Evolutionary conservation across 2,888 invertebrate genomes (phyloP).

Genomic region (Panzeria rudis): DNA sequence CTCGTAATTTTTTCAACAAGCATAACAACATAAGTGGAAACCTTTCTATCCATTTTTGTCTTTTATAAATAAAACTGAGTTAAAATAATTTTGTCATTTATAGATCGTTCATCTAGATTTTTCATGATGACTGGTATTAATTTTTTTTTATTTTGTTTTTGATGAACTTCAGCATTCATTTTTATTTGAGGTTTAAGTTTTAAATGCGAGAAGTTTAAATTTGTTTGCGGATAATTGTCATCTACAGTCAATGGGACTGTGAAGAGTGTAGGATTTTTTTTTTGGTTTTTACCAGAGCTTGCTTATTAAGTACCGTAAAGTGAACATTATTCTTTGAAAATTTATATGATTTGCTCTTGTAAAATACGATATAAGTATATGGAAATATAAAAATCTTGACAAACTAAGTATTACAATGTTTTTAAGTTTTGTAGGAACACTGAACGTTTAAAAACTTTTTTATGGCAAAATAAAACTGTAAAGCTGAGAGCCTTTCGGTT

Average conservation of each 20-base stretch:
- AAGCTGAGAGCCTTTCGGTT: no score
- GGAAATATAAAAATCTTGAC: no score
- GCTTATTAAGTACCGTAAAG: slow-evolving; percentile 60
- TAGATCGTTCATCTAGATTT: slow-evolving; percentile 5
- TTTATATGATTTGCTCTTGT: no score
- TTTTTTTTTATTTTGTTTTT: not conserved
- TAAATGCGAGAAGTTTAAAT: slow-evolving; percentile 27
- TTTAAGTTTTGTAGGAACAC: no score
- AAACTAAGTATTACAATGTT: no score
- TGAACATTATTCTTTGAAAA: no score
- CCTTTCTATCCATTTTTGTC: not conserved
- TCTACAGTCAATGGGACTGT: slow-evolving; percentile 21
- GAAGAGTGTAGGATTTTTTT: slow-evolving; percentile 3
- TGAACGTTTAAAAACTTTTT: no score
- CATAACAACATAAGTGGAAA: not conserved
- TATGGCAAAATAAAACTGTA: no score
- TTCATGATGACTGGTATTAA: not conserved
- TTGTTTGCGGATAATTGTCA: slow-evolving; percentile 59
- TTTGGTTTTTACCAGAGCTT: not conserved
- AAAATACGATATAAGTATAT: no score
- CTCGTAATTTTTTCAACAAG: not conserved
- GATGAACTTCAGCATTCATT: slow-evolving; percentile 8
- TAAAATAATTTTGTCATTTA: slow-evolving; percentile 37
- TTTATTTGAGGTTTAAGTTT: slow-evolving; percentile 58
- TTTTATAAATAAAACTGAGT: not conserved